Base-by-base conservation (phyloP, 1,140 invertebrate genomes). In the Polyergus mexicanus region DNA sequence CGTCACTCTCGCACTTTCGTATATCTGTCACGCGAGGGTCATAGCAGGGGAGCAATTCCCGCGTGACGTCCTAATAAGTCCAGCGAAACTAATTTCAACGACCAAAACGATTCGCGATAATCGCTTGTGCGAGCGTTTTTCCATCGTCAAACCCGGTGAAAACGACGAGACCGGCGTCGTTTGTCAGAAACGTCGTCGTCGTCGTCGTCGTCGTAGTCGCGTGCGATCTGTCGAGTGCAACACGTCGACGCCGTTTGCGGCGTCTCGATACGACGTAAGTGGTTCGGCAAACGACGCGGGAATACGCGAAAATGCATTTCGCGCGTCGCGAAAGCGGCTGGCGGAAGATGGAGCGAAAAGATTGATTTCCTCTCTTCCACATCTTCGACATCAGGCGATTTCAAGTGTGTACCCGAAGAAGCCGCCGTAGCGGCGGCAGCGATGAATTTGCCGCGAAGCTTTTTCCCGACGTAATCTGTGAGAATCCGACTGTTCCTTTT, bases 261-360 rank as follows among this genome's bases (percentile, higher is more conserved):
- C 56, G 62, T 69, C 35, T 72, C 86, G 62, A 32, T 19, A 63
- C 71, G 85, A 62, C n/a, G 62, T 41, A 78, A 85, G 56, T 71
- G 74, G 80, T 72, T 47, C 32, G 47, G 38, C 38, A 62, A 62
- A 75, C 35, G 74, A 68, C 63, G 84, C 65, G 63, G 44, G 84
- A 85, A 85, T 85, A 77, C 84, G 75, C 75, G 74, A 68, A 78
- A 88, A 87, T 89, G 76, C 87, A 88, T 89, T 89, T 86, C 69
- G 85, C 62, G 83, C 88, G 83, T 77, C 87, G n/a, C 41, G 76
- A 47, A 56, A 58, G 28, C 38, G 32, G 16, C 11, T 41, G 35
- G 47, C 32, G 58, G 41, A 56, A 78, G 74, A 85, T 47, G 28
- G 35, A 88, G 35, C 38, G 80, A 68, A 56, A 47, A 47, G 41